phyloP scores from a whole-genome alignment of 2,888 invertebrate species.

The Diarsia brunnea region DNA sequence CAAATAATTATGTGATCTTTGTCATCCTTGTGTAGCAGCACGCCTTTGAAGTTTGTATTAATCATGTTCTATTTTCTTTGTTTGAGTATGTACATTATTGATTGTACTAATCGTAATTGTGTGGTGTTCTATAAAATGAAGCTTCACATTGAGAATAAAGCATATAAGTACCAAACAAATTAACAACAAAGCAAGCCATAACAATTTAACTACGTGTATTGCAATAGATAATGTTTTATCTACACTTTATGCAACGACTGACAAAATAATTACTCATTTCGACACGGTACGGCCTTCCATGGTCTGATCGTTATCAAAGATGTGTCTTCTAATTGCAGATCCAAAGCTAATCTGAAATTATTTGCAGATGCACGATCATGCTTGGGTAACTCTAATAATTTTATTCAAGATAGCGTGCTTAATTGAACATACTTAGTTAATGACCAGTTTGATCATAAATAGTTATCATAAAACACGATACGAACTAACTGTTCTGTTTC shows the following conservation, averaged over 20 bases:
- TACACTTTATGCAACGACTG: constrained; percentile 10
- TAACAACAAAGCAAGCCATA: neutral
- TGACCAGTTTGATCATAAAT: neutral
- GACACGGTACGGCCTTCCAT: constrained; percentile 41
- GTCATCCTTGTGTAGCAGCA: neutral
- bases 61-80: neutral
- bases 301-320: constrained; percentile 47
- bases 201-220: neutral
- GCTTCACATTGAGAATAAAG: neutral
- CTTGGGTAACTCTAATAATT: constrained; percentile 21
- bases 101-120: neutral
- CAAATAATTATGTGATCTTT: neutral
- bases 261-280: constrained; percentile 44
- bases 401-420: constrained; percentile 19
- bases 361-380: constrained; percentile 26
- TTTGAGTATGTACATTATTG: neutral
- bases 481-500: neutral
- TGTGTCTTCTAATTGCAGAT: constrained; percentile 51
- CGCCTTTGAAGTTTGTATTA: neutral
- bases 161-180: neutral
- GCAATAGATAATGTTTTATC: constrained; percentile 29
- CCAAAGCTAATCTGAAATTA: constrained; percentile 27
- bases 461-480: neutral
- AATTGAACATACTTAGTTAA: constrained; percentile 18
- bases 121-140: neutral